A percentile compares a stretch with the other conserved stretches of the same genome.
Conservation (phyloP, 2,888 invertebrate genomes). For the Andrena trimmerana region DNA sequence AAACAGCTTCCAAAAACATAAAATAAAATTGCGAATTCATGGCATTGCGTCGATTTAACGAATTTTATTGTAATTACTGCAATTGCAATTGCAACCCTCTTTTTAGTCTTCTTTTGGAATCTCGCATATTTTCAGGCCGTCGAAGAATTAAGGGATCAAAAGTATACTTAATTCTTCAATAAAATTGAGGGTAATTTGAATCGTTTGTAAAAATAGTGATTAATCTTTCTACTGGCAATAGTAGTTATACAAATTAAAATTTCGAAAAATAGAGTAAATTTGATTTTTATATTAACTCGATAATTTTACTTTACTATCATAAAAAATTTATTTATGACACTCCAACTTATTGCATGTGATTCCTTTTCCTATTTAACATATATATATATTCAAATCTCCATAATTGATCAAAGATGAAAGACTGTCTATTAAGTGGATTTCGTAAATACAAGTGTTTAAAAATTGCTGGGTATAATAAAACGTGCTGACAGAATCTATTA, state of each 20-base stretch:
- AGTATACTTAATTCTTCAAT: conserved; percentile 1
- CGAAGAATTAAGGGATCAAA: background rate
- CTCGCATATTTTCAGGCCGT: conserved; percentile 39
- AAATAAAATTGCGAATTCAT: conserved; percentile 24
- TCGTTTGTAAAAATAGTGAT: background rate
- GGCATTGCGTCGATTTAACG: conserved; percentile 59
- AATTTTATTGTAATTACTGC: conserved; percentile 43
- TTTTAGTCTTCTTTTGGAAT: conserved; percentile 33
- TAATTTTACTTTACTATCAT: too few relatives aligned
- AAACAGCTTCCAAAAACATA: conserved; percentile 34
- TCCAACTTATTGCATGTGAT: background rate
- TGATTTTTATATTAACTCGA: background rate
- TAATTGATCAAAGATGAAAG: background rate
- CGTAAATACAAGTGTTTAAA: background rate
- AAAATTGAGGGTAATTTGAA: background rate
- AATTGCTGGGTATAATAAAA: background rate
- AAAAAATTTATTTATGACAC: background rate
- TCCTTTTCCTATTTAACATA: background rate
- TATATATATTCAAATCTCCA: background rate
- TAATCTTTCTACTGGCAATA: background rate
- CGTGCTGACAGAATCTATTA: background rate
- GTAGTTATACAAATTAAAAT: background rate
- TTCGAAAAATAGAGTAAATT: conserved; percentile 8
- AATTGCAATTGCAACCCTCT: conserved; percentile 33
- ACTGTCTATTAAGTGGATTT: background rate